Conservation (phyloP, 2,888 invertebrate species). For the Dinocampus coccinellae region DNA sequence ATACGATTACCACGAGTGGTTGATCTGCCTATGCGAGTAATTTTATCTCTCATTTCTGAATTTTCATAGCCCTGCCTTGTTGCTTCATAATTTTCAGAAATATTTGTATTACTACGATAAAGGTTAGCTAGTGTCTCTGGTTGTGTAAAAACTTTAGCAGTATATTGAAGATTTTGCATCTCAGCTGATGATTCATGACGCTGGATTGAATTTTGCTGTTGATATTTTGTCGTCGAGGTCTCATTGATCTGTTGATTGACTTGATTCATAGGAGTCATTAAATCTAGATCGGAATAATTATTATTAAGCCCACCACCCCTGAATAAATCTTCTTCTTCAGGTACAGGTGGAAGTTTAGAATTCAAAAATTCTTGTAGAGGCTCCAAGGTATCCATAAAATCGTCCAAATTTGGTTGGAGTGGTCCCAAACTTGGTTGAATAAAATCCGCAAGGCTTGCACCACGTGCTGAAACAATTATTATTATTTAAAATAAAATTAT, state of each 20-base stretch:
- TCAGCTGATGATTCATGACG: conserved; percentile 49
- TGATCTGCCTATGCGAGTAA: conserved; percentile 50
- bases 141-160: conserved; percentile 65
- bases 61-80: conserved; percentile 52
- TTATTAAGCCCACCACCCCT: conserved; percentile 54
- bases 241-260: conserved; percentile 45
- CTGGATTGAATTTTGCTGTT: conserved; percentile 51
- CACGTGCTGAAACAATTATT: conserved; percentile 75
- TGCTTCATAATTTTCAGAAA: conserved; percentile 50
- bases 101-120: conserved; percentile 55
- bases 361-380: conserved; percentile 79
- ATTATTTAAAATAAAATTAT: neutral
- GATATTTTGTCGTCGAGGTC: conserved; percentile 28
- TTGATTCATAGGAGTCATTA: conserved; percentile 63
- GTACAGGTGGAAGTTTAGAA: conserved; percentile 74
- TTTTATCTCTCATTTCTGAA: conserved; percentile 52
- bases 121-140: conserved; percentile 53
- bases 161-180: conserved; percentile 66
- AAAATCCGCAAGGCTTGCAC: conserved; percentile 92
- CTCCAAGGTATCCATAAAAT: conserved; percentile 92
- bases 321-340: conserved; percentile 72
- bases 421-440: conserved; percentile 98
- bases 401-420: conserved; percentile 95
- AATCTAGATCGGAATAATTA: conserved; percentile 63
- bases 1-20: conserved; percentile 52